Conservation (phyloP, 2,113 vertebrate species). For the Sceloporus tristichus region DNA sequence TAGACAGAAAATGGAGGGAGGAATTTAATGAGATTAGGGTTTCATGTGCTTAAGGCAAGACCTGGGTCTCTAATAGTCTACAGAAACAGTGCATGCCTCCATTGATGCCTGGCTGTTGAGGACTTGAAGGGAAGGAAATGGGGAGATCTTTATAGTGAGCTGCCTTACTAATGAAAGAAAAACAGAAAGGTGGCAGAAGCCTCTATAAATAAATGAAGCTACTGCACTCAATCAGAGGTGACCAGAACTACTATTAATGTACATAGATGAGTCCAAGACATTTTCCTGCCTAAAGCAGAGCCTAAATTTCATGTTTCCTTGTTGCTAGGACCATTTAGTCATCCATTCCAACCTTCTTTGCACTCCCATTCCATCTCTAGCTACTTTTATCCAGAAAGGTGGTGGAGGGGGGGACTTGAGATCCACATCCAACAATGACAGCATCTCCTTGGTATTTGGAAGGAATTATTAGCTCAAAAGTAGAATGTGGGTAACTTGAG, state of each 20-base stretch:
- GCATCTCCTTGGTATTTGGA: too few species aligned
- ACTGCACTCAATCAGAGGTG: conserved; percentile 22
- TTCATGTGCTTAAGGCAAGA: conserved; percentile 68
- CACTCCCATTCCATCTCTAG: too few species aligned
- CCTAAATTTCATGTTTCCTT: neutral
- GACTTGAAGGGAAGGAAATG: conserved; percentile 31
- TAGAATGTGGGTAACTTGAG: too few species aligned
- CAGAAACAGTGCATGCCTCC: conserved; percentile 1
- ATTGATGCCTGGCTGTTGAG: neutral
- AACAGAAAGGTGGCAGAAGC: neutral
- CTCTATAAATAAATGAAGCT: neutral
- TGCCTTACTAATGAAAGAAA: conserved; percentile 27
- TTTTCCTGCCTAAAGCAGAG: neutral
- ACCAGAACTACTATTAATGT: neutral
- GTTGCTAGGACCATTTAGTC: neutral
- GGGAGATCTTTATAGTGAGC: neutral
- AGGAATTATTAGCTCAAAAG: too few species aligned
- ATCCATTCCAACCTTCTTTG: neutral
- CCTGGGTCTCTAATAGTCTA: conserved; percentile 53
- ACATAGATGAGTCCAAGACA: neutral
- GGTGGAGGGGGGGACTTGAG: too few species aligned
- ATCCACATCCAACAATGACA: too few species aligned
- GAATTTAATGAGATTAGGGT: conserved; percentile 80
- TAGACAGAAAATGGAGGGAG: conserved; percentile 74
- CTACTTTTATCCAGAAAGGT: too few species aligned